These are phyloP conservation scores for Ichneumon xanthorius DNA, from an alignment of 2,888 invertebrate species.

Conservation along the genomic window DNA sequence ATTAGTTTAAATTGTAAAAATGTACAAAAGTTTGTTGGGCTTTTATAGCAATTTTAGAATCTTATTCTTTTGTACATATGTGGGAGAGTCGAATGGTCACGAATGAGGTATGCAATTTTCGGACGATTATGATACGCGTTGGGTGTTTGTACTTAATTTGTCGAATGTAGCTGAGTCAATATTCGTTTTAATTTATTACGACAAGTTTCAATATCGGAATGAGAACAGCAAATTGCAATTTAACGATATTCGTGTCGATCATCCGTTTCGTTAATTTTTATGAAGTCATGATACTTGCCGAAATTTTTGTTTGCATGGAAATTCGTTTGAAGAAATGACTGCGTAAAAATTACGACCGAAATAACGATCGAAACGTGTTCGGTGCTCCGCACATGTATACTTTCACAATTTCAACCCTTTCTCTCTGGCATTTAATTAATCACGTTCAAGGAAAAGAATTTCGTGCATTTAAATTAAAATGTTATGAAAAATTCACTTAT, in stretches of 20 bases:
- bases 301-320: constrained; percentile 3
- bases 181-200: constrained; percentile 23
- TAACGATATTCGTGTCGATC: not conserved
- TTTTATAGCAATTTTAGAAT: constrained; percentile 31
- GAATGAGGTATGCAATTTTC: constrained; percentile 43
- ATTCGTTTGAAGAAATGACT: constrained; percentile 18
- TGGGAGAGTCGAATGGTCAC: constrained; percentile 28
- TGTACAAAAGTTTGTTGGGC: constrained; percentile 37
- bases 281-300: not conserved
- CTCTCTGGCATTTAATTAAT: not conserved
- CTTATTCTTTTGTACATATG: constrained; percentile 57
- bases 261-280: not conserved
- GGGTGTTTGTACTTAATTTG: constrained; percentile 38
- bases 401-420: constrained; percentile 60
- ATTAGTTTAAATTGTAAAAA: constrained; percentile 61
- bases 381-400: constrained; percentile 41
- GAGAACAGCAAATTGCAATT: constrained; percentile 3
- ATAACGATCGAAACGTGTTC: constrained; percentile 13
- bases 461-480: not conserved
- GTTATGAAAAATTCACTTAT: not conserved
- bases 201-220: constrained; percentile 17
- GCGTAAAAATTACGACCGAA: constrained; percentile 23
- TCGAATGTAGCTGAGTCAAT: constrained; percentile 32
- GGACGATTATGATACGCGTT: constrained; percentile 27
- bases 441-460: not conserved